A percentile compares a stretch with the other conserved stretches of the same genome.
Conservation (phyloP, 2,888 invertebrate species). For the Eupithecia vulgata region DNA sequence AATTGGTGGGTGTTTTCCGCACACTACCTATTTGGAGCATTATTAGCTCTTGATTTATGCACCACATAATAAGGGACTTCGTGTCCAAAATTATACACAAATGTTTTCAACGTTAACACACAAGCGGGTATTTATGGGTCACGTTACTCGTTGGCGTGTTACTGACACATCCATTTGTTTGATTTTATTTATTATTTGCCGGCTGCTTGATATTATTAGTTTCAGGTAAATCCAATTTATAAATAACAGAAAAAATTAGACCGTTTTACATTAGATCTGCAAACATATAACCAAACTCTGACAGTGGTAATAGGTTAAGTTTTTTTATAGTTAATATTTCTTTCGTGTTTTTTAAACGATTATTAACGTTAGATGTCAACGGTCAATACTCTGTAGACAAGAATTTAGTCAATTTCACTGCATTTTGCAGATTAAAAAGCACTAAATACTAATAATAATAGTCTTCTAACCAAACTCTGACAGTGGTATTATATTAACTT, state of each 20-base stretch:
- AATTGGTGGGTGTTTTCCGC: conserved; percentile 32
- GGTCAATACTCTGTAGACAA: too few relatives aligned
- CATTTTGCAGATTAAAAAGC: too few relatives aligned
- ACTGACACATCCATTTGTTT: conserved; percentile 27
- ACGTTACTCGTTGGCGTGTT: conserved; percentile 25
- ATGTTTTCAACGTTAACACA: conserved; percentile 24
- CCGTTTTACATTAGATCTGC: neutral
- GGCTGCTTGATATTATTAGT: neutral
- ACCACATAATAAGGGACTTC: conserved; percentile 39
- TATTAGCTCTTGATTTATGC: conserved; percentile 42
- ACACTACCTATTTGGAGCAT: conserved; percentile 37
- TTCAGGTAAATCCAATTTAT: neutral
- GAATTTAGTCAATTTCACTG: too few relatives aligned
- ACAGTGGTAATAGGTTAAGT: too few relatives aligned
- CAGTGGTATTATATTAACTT: neutral
- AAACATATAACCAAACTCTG: neutral
- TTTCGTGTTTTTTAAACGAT: too few relatives aligned
- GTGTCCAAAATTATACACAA: conserved; percentile 29
- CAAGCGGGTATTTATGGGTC: conserved; percentile 15
- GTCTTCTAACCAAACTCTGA: too few relatives aligned
- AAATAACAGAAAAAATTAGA: neutral
- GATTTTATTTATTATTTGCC: neutral
- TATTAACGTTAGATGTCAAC: too few relatives aligned
- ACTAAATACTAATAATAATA: too few relatives aligned
- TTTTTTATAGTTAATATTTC: too few relatives aligned